These are phyloP conservation scores for Paramormyrops kingsleyae DNA, from an alignment of 2,113 vertebrate species.

Conservation along the genomic window DNA sequence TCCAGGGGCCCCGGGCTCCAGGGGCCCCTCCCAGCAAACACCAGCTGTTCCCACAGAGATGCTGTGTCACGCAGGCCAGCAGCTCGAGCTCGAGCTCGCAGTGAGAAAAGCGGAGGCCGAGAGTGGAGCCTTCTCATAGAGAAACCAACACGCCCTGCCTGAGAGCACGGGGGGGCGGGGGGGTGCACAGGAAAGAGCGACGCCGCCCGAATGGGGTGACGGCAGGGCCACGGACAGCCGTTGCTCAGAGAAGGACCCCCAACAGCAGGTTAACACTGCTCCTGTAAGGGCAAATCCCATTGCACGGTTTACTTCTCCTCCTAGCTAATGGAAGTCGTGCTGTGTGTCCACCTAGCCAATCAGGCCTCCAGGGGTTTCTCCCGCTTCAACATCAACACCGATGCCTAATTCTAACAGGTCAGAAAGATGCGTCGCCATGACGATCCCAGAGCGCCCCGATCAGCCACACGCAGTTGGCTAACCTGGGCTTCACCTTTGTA, in stretches of 20 bases:
- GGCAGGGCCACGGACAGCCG: background rate
- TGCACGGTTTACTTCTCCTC: background rate
- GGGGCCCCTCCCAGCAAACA: background rate
- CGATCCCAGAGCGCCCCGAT: background rate
- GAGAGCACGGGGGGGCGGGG: too few relatives aligned
- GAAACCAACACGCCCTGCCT: slow-evolving; percentile 21
- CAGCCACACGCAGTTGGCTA: background rate
- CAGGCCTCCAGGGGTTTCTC: background rate
- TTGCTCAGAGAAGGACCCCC: background rate
- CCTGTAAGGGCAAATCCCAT: background rate
- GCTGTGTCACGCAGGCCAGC: background rate
- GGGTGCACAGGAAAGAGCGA: background rate
- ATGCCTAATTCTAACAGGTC: background rate
- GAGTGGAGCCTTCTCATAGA: background rate
- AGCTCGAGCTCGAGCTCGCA: background rate
- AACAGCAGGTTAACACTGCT: background rate
- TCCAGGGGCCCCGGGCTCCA: too few relatives aligned
- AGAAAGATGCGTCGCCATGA: background rate
- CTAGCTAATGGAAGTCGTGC: background rate
- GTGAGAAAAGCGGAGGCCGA: slow-evolving; percentile 24
- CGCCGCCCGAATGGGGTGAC: background rate
- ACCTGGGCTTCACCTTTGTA: background rate
- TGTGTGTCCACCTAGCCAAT: background rate
- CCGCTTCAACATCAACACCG: background rate
- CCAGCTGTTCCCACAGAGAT: background rate